These are phyloP conservation scores for Periophthalmodon schlosseri DNA, from an alignment of 2,113 vertebrate genomes.

Conservation along the genomic window DNA sequence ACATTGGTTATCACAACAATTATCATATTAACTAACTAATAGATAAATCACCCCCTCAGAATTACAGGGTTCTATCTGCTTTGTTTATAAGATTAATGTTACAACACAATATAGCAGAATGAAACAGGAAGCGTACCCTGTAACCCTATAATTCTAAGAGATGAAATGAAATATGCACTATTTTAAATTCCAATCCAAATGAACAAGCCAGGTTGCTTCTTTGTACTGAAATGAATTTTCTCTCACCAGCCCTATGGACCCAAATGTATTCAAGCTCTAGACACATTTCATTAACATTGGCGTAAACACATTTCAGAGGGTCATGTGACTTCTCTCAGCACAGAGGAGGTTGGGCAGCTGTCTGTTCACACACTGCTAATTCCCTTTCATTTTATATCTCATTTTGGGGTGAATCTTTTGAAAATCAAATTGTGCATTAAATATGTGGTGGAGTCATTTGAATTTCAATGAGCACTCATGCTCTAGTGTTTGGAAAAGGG, in stretches of 20 bases:
- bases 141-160: too few relatives aligned
- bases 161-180: not conserved
- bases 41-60: too few relatives aligned
- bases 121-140: too few relatives aligned
- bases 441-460: conserved; percentile 47
- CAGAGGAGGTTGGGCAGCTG: conserved; percentile 5
- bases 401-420: conserved; percentile 39
- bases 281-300: conserved; percentile 2
- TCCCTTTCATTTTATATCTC: conserved; percentile 45
- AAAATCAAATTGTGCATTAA: conserved; percentile 59
- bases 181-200: not conserved
- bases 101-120: too few relatives aligned
- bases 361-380: conserved; percentile 26
- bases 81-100: too few relatives aligned
- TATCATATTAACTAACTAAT: too few relatives aligned
- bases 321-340: not conserved
- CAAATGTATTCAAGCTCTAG: not conserved
- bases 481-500: conserved; percentile 19
- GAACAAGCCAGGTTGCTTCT: not conserved
- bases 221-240: not conserved
- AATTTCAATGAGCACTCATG: conserved; percentile 50
- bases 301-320: conserved; percentile 3
- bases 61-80: too few relatives aligned
- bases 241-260: not conserved
- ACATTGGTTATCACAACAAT: too few relatives aligned